phyloP scores from a whole-genome alignment of 2,113 vertebrate species.

The Sula dactylatra region DNA sequence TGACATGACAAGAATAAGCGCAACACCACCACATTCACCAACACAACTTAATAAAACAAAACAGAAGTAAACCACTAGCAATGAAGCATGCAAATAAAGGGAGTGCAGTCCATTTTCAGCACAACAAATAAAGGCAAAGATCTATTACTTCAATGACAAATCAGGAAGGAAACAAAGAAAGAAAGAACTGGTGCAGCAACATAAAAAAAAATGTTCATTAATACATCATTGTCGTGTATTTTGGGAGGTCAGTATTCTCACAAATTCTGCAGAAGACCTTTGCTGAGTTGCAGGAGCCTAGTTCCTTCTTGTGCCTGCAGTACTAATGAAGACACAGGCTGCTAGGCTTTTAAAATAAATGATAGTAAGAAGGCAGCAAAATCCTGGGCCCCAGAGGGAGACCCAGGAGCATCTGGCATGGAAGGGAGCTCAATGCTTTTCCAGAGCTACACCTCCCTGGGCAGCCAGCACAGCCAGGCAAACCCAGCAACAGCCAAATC shows the following conservation, averaged over 20 bases:
- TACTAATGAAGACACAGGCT: not conserved
- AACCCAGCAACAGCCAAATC: not conserved
- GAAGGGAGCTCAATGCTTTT: not conserved
- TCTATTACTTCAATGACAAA: conserved; percentile 10
- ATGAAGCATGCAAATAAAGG: conserved; percentile 64
- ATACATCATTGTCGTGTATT: not conserved
- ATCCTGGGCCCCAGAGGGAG: not conserved
- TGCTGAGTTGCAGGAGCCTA: not conserved
- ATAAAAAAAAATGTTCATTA: not conserved
- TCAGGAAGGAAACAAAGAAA: conserved; percentile 38
- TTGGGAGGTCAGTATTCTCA: not conserved
- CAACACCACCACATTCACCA: conserved; percentile 46
- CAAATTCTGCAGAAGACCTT: not conserved
- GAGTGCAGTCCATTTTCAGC: conserved; percentile 30
- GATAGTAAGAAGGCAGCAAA: not conserved
- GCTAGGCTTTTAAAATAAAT: not conserved
- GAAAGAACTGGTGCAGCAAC: conserved; percentile 56
- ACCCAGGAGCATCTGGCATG: not conserved
- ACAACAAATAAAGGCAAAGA: not conserved
- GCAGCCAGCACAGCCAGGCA: not conserved
- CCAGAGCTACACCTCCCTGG: not conserved
- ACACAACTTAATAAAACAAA: conserved; percentile 52
- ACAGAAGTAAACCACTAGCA: conserved; percentile 42
- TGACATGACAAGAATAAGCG: not conserved
- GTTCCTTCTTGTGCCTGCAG: not conserved